Evolutionary conservation across 2,888 invertebrate species (phyloP), one percentile per base, ranked within the genome.

Genomic region (Hipparchia semele): DNA sequence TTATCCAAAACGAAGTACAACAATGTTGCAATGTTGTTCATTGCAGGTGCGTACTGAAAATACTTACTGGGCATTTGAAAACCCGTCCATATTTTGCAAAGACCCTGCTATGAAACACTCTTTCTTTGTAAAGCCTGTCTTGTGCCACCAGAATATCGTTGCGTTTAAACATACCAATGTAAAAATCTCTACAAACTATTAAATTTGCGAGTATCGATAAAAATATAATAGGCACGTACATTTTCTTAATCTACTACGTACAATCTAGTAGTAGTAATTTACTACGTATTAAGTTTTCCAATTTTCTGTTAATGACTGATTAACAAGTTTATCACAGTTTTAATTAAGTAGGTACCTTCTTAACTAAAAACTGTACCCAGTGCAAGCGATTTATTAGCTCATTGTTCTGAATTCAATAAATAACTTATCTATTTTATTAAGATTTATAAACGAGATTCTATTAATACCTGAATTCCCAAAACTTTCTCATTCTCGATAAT

Each of bases 141-240:
- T 89, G 87, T 0, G 88, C 89, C 0, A 91, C 88, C 12, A 92
- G 79, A 4, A 83, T 80, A 71, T 92, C 90, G 67, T 90, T 86
- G n/a, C 77, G 83, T 51, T 83, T 87, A 71, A 91, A 92, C 88
- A 91, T 87, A 2, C 92, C 92, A 0, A 87, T 77, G 61, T 89
- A 88, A 72, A 85, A 90, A 79, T 90, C 90, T 74, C 87, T 84
- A 75, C 86, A 84, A 46, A 75, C 60, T 49, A 68, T 72, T 23
- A 69, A 13, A 69, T 67, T 71, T 23, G 73, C 23, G 1, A 68
- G 46, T 49, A 74, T 0, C 58, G 65, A 49, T 66, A 76, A 58
- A 56, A 71, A 56, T 58, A 76, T 49, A 6, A 71, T 9, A 51
- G 39, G 46, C 59, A 46, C 23, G 39, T 67, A 33, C 76, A 74